Conservation (phyloP, 2,888 invertebrate species). For the Eristalis tenax region DNA sequence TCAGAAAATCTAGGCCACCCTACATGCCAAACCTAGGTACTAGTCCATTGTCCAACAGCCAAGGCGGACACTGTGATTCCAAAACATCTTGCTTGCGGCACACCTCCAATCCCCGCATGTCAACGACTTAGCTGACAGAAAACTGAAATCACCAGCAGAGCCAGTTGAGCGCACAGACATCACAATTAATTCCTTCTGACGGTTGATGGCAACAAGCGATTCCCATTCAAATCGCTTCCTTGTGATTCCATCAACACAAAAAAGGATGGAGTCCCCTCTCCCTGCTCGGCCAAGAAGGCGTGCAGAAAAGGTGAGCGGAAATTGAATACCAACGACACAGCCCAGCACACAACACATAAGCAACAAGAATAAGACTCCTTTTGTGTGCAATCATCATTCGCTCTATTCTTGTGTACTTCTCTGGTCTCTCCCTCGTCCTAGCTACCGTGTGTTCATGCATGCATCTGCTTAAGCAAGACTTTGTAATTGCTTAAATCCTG, state of each 20-base stretch:
- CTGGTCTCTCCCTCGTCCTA: not conserved
- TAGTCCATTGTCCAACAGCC: not conserved
- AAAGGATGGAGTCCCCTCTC: conserved; percentile 16
- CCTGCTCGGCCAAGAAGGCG: conserved; percentile 47
- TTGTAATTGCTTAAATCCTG: conserved; percentile 61
- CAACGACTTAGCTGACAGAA: not conserved
- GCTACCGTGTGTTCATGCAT: conserved; percentile 34
- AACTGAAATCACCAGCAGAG: not conserved
- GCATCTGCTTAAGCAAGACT: conserved; percentile 65
- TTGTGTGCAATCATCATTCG: conserved; percentile 59
- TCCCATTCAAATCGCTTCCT: conserved; percentile 32
- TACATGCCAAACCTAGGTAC: not conserved
- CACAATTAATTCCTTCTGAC: conserved; percentile 43
- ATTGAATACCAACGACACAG: conserved; percentile 57
- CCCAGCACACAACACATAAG: conserved; percentile 3
- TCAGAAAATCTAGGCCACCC: not conserved
- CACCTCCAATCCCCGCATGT: not conserved
- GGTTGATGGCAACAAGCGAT: conserved; percentile 39
- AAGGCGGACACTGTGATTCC: not conserved
- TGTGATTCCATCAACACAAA: conserved; percentile 38
- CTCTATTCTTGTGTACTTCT: conserved; percentile 48
- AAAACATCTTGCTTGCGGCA: not conserved
- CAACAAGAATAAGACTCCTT: conserved; percentile 60
- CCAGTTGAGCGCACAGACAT: conserved; percentile 32
- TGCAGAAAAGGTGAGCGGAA: conserved; percentile 70